Conservation (phyloP, 2,113 vertebrate species). For the Tychaedon coryphoeus region DNA sequence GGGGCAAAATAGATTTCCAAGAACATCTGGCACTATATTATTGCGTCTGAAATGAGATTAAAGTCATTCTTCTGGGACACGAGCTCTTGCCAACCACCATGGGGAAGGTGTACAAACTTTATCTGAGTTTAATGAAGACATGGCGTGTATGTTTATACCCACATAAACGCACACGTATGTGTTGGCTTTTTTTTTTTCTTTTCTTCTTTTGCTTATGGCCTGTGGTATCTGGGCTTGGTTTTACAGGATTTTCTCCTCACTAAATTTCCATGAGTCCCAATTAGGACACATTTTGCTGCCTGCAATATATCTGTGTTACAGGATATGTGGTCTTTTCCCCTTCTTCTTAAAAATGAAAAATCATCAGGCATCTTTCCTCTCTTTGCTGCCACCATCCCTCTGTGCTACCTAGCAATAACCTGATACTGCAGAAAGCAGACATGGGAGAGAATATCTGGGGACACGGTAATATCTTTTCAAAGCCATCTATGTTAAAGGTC, state of each 20-base stretch:
- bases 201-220: background rate
- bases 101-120: constrained; percentile 54
- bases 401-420: background rate
- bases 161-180: fast-evolving
- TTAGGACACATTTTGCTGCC: background rate
- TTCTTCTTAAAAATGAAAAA: background rate
- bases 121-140: constrained; percentile 47
- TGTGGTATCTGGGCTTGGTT: background rate
- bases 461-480: background rate
- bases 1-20: constrained; percentile 67
- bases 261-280: background rate
- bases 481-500: background rate
- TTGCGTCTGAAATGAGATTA: constrained; percentile 61
- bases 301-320: background rate
- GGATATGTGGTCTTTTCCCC: background rate
- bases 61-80: constrained; percentile 52
- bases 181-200: background rate
- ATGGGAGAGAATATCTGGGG: background rate
- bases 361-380: background rate
- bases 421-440: background rate
- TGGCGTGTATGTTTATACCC: constrained; percentile 31
- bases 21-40: constrained; percentile 58
- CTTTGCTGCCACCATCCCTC: background rate
- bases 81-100: constrained; percentile 24
- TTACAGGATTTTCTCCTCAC: background rate